These are phyloP conservation scores for Rhaphigaster nebulosa DNA, from an alignment of 2,888 invertebrate genomes.

Conservation along the genomic window DNA sequence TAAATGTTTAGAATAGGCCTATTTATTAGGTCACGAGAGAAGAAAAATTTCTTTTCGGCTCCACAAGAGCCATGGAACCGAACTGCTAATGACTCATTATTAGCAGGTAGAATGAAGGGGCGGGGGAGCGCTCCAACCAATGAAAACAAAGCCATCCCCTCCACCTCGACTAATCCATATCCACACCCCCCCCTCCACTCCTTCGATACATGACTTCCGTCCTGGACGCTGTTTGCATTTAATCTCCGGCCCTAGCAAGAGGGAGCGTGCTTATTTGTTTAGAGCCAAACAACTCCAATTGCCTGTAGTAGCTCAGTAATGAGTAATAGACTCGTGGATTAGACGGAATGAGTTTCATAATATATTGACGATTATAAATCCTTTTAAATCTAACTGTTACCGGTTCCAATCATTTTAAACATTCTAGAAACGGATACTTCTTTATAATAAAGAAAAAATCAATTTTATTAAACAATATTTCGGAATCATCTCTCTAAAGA, in stretches of 20 bases:
- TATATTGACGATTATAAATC: background rate
- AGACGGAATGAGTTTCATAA: background rate
- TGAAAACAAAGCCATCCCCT: constrained; percentile 56
- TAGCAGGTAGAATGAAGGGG: constrained; percentile 37
- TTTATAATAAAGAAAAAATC: too few species aligned
- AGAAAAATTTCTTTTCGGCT: background rate
- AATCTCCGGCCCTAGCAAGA: constrained; percentile 21
- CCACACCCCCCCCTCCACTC: constrained; percentile 55
- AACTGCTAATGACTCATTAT: constrained; percentile 44
- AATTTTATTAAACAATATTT: too few species aligned
- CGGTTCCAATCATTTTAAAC: background rate
- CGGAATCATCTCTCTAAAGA: too few species aligned
- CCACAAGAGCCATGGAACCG: background rate
- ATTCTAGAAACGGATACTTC: too few species aligned
- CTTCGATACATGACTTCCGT: constrained; percentile 46
- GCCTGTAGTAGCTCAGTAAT: constrained; percentile 14
- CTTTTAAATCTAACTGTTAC: background rate
- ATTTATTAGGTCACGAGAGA: constrained; percentile 1
- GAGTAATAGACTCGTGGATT: constrained; percentile 14
- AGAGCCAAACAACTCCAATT: constrained; percentile 32
- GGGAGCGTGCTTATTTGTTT: constrained; percentile 15
- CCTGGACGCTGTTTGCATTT: constrained; percentile 38
- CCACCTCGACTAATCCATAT: constrained; percentile 57
- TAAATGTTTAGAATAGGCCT: background rate
- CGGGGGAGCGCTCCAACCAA: background rate